phyloP scores from a whole-genome alignment of 2,888 invertebrate genomes.

The Drosophila fungiperda region DNA sequence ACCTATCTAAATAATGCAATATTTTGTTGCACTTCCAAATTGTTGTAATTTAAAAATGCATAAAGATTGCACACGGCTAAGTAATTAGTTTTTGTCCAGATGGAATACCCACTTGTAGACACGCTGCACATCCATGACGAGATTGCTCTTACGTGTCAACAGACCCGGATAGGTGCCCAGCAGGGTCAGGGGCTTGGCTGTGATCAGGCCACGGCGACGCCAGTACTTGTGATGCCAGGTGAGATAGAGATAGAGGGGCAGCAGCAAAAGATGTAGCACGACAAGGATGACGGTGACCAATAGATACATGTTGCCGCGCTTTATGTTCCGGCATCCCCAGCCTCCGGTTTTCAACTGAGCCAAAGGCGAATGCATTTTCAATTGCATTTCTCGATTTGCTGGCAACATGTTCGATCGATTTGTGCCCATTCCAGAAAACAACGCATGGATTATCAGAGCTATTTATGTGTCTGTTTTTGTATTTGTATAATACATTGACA shows the following conservation, averaged over 20 bases:
- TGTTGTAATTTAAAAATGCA: background rate
- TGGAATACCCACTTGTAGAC: slow-evolving; percentile 82
- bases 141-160: slow-evolving; percentile 72
- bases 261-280: slow-evolving; percentile 49
- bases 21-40: background rate
- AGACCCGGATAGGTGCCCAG: slow-evolving; percentile 83
- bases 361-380: background rate
- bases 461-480: background rate
- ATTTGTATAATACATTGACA: slow-evolving; percentile 10
- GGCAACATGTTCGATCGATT: slow-evolving; percentile 19
- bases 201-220: slow-evolving; percentile 81
- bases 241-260: slow-evolving; percentile 74
- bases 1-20: background rate
- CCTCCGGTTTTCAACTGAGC: slow-evolving; percentile 33
- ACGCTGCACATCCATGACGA: slow-evolving; percentile 82
- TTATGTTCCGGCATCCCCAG: slow-evolving; percentile 73
- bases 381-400: background rate
- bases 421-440: background rate
- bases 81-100: background rate
- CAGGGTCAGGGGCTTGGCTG: slow-evolving; percentile 81
- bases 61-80: background rate
- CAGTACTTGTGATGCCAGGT: slow-evolving; percentile 83
- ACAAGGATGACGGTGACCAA: slow-evolving; percentile 38
- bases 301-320: slow-evolving; percentile 53
- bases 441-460: background rate